Percentiles rank a stretch among this genome's conserved stretches.
Conservation (phyloP, 2,888 invertebrate species). For the Phortica magna region DNA sequence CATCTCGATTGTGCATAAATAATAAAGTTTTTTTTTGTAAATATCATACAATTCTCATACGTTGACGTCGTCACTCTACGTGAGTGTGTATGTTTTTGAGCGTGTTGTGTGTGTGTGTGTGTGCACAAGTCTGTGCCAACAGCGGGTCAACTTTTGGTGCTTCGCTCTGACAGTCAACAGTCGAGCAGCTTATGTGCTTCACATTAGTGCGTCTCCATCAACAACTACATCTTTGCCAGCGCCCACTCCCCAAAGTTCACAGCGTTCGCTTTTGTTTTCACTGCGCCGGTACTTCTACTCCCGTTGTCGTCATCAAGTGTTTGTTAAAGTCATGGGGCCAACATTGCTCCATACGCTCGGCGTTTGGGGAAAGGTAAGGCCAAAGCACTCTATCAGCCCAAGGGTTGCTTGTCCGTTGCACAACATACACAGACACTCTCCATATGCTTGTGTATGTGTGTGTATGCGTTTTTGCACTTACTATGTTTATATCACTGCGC, state of each 20-base stretch:
- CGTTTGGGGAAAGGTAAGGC: conserved; percentile 2
- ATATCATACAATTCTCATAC: neutral
- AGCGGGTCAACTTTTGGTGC: neutral
- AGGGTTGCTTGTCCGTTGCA: conserved; percentile 4
- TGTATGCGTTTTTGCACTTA: neutral
- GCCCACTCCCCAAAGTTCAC: neutral
- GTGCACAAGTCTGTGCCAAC: neutral
- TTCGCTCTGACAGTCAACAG: neutral
- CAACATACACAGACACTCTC: neutral
- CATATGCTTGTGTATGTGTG: neutral
- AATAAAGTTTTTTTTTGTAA: conserved; percentile 16
- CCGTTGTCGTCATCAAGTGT: neutral
- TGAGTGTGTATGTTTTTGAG: neutral
- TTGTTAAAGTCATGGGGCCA: neutral
- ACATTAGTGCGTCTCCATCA: no score
- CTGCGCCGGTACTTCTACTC: neutral
- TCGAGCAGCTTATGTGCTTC: no score
- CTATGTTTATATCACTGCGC: neutral
- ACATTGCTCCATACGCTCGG: neutral
- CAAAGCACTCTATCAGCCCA: neutral
- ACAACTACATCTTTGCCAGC: no score
- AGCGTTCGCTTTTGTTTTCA: neutral
- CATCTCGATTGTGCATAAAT: conserved; percentile 9
- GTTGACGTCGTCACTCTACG: neutral
- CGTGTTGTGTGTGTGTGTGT: neutral